A percentile compares a stretch with the other conserved stretches of the same genome.
Conservation (phyloP, 1,140 invertebrate genomes). For the Manduca sexta region DNA sequence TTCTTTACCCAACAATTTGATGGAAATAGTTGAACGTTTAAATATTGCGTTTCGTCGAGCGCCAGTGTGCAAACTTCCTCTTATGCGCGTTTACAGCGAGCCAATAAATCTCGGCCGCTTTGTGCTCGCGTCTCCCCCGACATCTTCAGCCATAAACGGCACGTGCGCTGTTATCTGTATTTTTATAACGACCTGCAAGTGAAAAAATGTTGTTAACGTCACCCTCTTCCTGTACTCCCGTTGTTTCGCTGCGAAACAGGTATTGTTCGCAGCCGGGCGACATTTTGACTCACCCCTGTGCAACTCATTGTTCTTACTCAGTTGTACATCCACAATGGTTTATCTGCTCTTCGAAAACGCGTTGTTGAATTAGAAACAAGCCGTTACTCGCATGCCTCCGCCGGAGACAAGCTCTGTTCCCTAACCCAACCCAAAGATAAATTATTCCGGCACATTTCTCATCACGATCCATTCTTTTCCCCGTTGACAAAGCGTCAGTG, state of each 20-base stretch:
- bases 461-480: conserved; percentile 62
- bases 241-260: conserved; percentile 31
- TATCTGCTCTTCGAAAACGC: conserved; percentile 56
- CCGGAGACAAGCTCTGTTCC: conserved; percentile 48
- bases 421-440: conserved; percentile 63
- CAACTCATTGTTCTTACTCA: conserved; percentile 55
- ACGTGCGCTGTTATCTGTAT: conserved; percentile 56
- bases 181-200: conserved; percentile 48
- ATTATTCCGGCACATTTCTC: conserved; percentile 68
- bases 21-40: conserved; percentile 59
- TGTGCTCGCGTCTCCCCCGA: conserved; percentile 41
- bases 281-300: conserved; percentile 31
- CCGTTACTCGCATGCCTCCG: conserved; percentile 46
- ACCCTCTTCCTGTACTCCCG: conserved; percentile 29
- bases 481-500: conserved; percentile 51
- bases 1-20: conserved; percentile 50
- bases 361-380: conserved; percentile 63
- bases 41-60: conserved; percentile 51
- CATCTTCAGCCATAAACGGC: conserved; percentile 53
- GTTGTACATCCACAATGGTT: conserved; percentile 55
- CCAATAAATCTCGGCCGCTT: conserved; percentile 58
- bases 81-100: conserved; percentile 40
- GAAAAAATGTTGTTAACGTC: conserved; percentile 50
- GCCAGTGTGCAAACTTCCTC: conserved; percentile 48
- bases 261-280: conserved; percentile 32